Percentiles rank a stretch among this genome's conserved stretches.
These are phyloP conservation scores for Megamerina dolium DNA, from an alignment of 2,888 invertebrate genomes.

Conservation along the genomic window DNA sequence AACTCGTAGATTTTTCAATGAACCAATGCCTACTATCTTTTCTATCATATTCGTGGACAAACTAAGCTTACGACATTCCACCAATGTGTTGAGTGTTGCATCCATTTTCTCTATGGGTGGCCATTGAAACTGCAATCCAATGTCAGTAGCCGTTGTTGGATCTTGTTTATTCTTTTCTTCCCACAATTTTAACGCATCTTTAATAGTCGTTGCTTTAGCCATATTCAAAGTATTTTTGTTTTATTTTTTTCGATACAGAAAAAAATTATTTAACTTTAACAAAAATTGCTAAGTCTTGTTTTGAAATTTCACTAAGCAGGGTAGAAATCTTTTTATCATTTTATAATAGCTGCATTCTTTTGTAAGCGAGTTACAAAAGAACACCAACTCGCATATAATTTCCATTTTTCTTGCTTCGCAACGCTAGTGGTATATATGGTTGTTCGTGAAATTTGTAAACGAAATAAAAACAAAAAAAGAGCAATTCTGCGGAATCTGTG, in stretches of 20 bases:
- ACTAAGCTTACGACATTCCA: constrained; percentile 77
- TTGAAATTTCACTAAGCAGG: neutral
- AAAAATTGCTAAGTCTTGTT: neutral
- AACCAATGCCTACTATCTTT: constrained; percentile 77
- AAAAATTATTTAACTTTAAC: too few species aligned
- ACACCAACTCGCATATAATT: too few species aligned
- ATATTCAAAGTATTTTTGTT: too few species aligned
- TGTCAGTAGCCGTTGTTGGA: constrained; percentile 64
- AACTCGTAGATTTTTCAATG: constrained; percentile 75
- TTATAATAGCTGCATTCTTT: too few species aligned
- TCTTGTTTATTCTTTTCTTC: constrained; percentile 68
- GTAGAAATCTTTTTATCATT: neutral
- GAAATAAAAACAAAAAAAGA: too few species aligned
- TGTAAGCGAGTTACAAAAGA: too few species aligned
- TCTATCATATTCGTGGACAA: constrained; percentile 93
- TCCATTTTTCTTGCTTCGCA: too few species aligned
- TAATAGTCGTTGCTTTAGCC: constrained; percentile 69
- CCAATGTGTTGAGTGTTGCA: constrained; percentile 64
- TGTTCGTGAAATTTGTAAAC: too few species aligned
- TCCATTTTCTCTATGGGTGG: constrained; percentile 97
- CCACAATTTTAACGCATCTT: constrained; percentile 84
- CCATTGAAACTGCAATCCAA: constrained; percentile 80
- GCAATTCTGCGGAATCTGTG: too few species aligned
- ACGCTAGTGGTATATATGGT: too few species aligned
- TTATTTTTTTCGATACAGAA: too few species aligned